Evolutionary conservation across 2,888 invertebrate genomes (phyloP), one percentile per base, ranked within the genome.

Genomic region (Digitonthophagus gazella): DNA sequence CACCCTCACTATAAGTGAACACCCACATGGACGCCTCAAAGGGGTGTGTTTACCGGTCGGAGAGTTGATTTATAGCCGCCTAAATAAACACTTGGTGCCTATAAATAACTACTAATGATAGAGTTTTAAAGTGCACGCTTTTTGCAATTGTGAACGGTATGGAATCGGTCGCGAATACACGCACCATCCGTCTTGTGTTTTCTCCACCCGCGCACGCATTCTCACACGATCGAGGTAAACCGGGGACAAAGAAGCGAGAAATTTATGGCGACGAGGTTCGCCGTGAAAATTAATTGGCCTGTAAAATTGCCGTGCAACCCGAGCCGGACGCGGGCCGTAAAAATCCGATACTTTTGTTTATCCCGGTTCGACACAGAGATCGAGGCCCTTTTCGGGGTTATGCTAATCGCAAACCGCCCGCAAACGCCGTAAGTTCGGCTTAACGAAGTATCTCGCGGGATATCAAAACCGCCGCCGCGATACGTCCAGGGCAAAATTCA

Each of bases 401-500:
- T 44, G 28, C 28, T 44, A 44, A 44, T 44, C 28, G 3, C 28
- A 44, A 44, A 44, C 28, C 28, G 11, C 28, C 28, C 28, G 8
- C 28, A n/a, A n/a, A n/a, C n/a, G n/a, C n/a, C n/a, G n/a, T 3
- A 44, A 11, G 28, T 44, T 44, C 11, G 11, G 11, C 28, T 3
- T 44, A 44, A 44, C 28, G 28, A 5, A 44, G 28, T 44, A 44
- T 11, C 28, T 44, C 28, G 28, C 28, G 28, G 28, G 28, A 44
- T 44, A 44, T 44, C 28, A 44, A 44, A 44, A 44, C 28, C 28
- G 28, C 28, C 28, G 28, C 28, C 28, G 28, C 28, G 28, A 44
- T 44, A 44, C 28, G 11, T 44, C 28, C 28, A 8, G 28, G 28
- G 61, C 61, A 61, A 69, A 66, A 69, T 69, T 69, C 68, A 69